Base-by-base conservation (phyloP, 1,140 invertebrate genomes). In the Cylas formicarius region DNA sequence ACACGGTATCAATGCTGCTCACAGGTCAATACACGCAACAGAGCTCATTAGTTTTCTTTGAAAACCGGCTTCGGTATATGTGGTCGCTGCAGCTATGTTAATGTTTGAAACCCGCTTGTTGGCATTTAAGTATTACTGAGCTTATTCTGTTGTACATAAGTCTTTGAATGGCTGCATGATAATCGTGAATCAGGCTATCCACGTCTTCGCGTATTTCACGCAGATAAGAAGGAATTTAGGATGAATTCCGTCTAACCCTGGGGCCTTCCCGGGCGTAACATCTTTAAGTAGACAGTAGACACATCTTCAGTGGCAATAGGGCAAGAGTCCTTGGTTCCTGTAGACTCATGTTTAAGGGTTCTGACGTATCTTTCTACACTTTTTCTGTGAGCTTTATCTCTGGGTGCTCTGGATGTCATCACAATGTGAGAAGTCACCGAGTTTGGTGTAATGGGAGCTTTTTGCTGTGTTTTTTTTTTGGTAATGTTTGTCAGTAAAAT, bases 371-470 rank as follows among this genome's bases (percentile, higher is more conserved):
- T 13, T 23, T 47, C 42, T 22, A 42, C 20, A 14, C 21, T 23
- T 28, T 19, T 44, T 23, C 41, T 50, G 23, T 50, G 42, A 21
- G 8, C 47, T 45, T 24, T 50, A 32, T 50, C 22, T 24, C 33
- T 50, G 17, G 47, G 47, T 31, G 41, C 41, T 38, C 47, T 44
- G 16, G 48, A 39, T 41, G 29, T 39, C 9, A 7, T 16, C 23
- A 39, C 34, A 39, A 29, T 41, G 4, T 41, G 24, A 16, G 43
- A 37, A 21, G 43, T 37, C 24, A 50, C 43, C 18, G 22, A 22
- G 31, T 45, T 39, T 38, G 47, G 34, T n/a, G n/a, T 37, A 13
- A 45, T 29, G 17, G 29, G 14, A 17, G 35, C 18, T 11, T 28
- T 22, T 32, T 45, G n/a, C n/a, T n/a, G n/a, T n/a, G n/a, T n/a